phyloP scores from a whole-genome alignment of 1,140 invertebrate genomes.

The Drosophila auraria region DNA sequence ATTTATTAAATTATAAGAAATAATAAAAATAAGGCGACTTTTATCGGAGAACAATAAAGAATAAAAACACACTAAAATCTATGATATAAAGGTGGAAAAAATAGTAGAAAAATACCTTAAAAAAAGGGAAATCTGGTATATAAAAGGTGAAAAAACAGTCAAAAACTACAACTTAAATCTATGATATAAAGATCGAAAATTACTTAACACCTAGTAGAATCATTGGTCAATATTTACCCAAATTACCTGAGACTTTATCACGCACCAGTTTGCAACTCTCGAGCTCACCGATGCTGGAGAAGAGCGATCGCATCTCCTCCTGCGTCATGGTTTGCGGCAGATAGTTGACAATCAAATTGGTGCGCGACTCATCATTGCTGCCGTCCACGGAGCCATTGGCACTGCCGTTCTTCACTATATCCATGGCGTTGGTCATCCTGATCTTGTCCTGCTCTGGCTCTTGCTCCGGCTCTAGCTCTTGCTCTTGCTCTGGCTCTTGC shows the following conservation, averaged over 20 bases:
- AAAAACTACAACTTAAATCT: too few relatives aligned
- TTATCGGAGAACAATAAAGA: too few relatives aligned
- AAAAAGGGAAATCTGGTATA: too few relatives aligned
- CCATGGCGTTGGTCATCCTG: conserved; percentile 85
- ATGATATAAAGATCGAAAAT: not conserved
- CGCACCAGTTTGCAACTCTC: conserved; percentile 96
- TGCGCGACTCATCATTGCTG: conserved; percentile 87
- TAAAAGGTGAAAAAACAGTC: too few relatives aligned
- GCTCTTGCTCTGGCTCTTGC: not conserved
- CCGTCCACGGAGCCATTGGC: conserved; percentile 87
- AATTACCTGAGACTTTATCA: conserved; percentile 92
- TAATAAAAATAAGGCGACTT: too few relatives aligned
- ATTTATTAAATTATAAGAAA: too few relatives aligned
- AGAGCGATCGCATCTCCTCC: conserved; percentile 94
- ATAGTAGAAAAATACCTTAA: too few relatives aligned
- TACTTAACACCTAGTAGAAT: conserved; percentile 15
- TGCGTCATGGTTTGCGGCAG: conserved; percentile 97
- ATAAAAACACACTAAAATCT: too few relatives aligned
- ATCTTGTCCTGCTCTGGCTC: conserved; percentile 22
- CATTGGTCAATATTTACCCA: conserved; percentile 83
- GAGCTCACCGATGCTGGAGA: conserved; percentile 94
- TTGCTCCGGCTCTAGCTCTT: not conserved
- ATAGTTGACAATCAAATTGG: conserved; percentile 96
- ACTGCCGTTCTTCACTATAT: conserved; percentile 87
- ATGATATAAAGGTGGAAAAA: too few relatives aligned